Evolutionary conservation across 2,797 vertebrate genomes (phyloP), one percentile per base, ranked within the genome.

Genomic region (Myotis myotis): DNA sequence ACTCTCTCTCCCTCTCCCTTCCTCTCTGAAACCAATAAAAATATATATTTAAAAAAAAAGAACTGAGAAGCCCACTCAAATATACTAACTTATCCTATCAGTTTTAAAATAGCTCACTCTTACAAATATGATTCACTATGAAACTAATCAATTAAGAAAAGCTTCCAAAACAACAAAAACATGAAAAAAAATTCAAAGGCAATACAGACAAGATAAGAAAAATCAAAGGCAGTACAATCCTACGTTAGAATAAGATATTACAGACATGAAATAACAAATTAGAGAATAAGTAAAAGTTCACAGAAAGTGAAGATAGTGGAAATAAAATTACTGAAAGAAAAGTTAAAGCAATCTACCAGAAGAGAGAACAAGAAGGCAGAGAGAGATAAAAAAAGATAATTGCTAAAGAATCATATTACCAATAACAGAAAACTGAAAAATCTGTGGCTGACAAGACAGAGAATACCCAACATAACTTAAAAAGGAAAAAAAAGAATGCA

Each of bases 141-240:
- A 93, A 71, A 51, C n/a, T n/a, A 89, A 76, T 80, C 30, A 80
- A 44, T 80, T 79, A 75, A 55, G 55, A 93, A 93, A 89, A 96
- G 4, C 30, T 85, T 55, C 19, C 23, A 82, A 47, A 89, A 51
- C 22, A 84, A 76, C 51, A 85, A 87, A 74, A 88, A 75, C 13
- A 86, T 23, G 30, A 12, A 86, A 62, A 62, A 89, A 81, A n/a
- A 93, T 49, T 57, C 33, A 74, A 95, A 88, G 47, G 64, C 79
- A 90, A 91, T 55, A 92, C 0, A 89, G 60, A 88, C 80, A 96
- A 82, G 53, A 89, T 16, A 75, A 70, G 41, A 75, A 80, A 87
- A 28, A 66, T 76, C 23, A 70, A 89, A 85, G 20, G 49, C 38
- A 85, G 36, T 76, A 66, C 33, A 93, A 74, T 28, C 44, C 30